Base-by-base conservation (phyloP, 2,113 vertebrate genomes). In the Chauna torquata region DNA sequence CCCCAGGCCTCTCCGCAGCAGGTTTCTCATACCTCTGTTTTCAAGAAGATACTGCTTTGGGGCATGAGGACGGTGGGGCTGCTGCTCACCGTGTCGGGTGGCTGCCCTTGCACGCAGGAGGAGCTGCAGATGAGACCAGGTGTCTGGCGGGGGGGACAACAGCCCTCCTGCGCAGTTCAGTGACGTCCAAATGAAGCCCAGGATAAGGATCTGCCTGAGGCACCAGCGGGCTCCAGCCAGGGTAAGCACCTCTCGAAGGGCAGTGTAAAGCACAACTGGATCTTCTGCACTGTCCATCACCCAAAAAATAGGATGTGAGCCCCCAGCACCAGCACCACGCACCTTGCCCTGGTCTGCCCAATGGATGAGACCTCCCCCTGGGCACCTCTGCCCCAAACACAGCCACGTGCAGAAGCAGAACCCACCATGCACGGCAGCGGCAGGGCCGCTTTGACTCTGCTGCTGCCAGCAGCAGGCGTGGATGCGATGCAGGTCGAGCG, bases 351-450 rank as follows among this genome's bases (percentile, higher is more conserved):
- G 58, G 52, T 28, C 58, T 72, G 40, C 65, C 55, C 77, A 22
- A 42, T 0, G 2, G 16, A n/a, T 16, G 5, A 58, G 27, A 30
- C 4, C 18, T 5, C 16, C 68, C 36, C 30, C n/a, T 68, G 16
- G 10, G 12, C 36, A 81, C 57, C 2, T 1, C 5, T 32, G 69
- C 54, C 59, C 42, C 1, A 3, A n/a, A 4, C 4, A 5, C 55
- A 68, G n/a, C n/a, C 36, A 20, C 0, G 0, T 0, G 3, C 25
- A 77, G 28, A 57, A 65, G 25, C 28, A 65, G n/a, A n/a, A n/a
- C n/a, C n/a, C n/a, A n/a, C n/a, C n/a, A n/a, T n/a, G n/a, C n/a
- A n/a, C n/a, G n/a, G n/a, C n/a, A n/a, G n/a, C n/a, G n/a, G n/a
- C n/a, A n/a, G n/a, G n/a, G n/a, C n/a, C n/a, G n/a, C n/a, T n/a